Evolutionary conservation across 1,140 invertebrate genomes (phyloP), one percentile per base, ranked within the genome.

Genomic region (Drosophila pseudoananassae): DNA sequence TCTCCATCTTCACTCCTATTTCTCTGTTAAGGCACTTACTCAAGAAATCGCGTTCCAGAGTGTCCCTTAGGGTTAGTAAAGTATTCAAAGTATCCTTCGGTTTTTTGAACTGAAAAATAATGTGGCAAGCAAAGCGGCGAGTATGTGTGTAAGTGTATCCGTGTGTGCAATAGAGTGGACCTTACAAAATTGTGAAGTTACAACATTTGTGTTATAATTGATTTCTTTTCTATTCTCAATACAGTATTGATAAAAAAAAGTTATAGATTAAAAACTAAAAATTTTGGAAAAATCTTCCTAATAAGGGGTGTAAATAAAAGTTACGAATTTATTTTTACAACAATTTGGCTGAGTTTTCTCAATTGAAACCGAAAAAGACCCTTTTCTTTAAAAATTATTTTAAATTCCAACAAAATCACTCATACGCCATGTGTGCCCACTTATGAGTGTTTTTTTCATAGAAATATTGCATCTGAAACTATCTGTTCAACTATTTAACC

Each of bases 41-140:
- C 82, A 87, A 87, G 83, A 77, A 87, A 71, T 78, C 54, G 47
- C 63, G 64, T 88, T 87, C 78, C 75, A 58, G 83, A 88, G 82
- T 88, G 72, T 76, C 64, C 63, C 56, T 69, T 76, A 61, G 72
- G 73, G 72, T 70, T 76, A 68, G 72, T 43, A 47, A 49, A 43
- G 40, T 36, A 36, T 43, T 59, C 49, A 33, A 60, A 25, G 29
- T 64, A 52, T 74, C 17, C 66, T 23, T 71, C 6, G 29, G 46
- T 68, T 49, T 70, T 70, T 56, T 43, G 66, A 70, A 31, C 54
- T 20, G 20, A 71, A 71, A 53, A 71, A 71, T 52, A 71, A 72
- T 54, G 51, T 73, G 57, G 57, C 58, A 73, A 76, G 53, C 72
- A 50, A 76, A 72, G 38, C 47, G 47, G 53, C 61, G 45, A 53